These are phyloP conservation scores for Chouioia cunea DNA, from an alignment of 2,888 invertebrate genomes.

Conservation along the genomic window DNA sequence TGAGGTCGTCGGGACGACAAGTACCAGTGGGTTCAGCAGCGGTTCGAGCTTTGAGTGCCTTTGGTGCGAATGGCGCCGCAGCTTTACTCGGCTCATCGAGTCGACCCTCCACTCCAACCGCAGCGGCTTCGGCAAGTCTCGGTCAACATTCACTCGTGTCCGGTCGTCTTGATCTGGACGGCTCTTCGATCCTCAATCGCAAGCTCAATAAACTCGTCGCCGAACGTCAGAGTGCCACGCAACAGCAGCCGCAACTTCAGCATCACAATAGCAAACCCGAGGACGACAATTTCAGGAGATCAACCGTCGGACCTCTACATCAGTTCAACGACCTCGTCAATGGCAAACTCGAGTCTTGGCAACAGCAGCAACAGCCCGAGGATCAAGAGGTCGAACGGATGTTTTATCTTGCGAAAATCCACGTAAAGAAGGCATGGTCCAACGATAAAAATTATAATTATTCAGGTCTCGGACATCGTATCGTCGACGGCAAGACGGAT, in stretches of 20 bases:
- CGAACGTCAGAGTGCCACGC: conserved; percentile 53
- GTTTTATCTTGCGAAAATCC: not conserved
- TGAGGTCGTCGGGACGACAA: conserved; percentile 63
- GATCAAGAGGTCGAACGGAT: conserved; percentile 62
- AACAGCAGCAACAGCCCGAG: conserved; percentile 52
- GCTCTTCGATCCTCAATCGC: conserved; percentile 45
- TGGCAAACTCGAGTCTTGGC: conserved; percentile 63
- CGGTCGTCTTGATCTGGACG: too few species aligned
- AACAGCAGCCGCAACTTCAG: conserved; percentile 36
- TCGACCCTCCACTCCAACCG: conserved; percentile 77
- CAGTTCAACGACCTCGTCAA: conserved; percentile 55
- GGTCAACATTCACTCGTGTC: not conserved
- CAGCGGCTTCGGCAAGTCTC: conserved; percentile 62
- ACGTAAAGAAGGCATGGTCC: not conserved
- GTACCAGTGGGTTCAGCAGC: conserved; percentile 76
- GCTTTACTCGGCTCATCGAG: conserved; percentile 24
- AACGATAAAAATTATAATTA: conserved; percentile 16
- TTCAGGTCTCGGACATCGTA: conserved; percentile 65
- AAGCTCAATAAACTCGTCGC: conserved; percentile 59
- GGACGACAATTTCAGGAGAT: conserved; percentile 30
- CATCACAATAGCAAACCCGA: conserved; percentile 32
- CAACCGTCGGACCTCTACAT: not conserved
- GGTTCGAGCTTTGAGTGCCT: conserved; percentile 75
- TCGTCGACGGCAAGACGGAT: conserved; percentile 53
- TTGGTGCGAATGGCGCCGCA: conserved; percentile 62